A percentile compares a stretch with the other conserved stretches of the same genome.
Conservation (phyloP, 2,113 vertebrate species). For the Cettia cetti region DNA sequence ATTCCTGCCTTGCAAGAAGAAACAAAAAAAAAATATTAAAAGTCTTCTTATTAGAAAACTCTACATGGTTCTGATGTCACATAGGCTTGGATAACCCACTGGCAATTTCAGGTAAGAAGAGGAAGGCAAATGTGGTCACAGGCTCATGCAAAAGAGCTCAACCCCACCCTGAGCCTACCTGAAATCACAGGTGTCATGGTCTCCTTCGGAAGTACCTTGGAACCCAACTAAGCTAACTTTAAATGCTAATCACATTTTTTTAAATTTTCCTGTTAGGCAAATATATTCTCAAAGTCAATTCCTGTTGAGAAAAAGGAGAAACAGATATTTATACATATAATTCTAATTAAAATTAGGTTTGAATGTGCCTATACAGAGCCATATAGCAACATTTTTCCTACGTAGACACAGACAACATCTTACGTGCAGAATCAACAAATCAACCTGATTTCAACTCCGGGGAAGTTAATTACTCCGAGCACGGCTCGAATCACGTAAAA, state of each 20-base stretch:
- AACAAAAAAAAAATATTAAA: not conserved
- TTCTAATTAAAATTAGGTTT: constrained; percentile 33
- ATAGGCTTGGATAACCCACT: not conserved
- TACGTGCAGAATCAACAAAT: constrained; percentile 26
- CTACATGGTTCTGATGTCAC: not conserved
- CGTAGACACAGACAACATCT: not conserved
- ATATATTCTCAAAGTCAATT: not conserved
- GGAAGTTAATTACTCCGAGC: not conserved
- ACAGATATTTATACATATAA: not conserved
- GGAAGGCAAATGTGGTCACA: not conserved
- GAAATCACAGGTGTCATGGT: not conserved
- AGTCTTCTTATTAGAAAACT: not conserved
- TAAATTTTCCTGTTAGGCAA: not conserved
- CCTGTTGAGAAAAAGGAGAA: not conserved
- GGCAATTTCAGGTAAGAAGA: not conserved
- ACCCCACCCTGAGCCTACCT: not conserved
- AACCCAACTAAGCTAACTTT: not conserved
- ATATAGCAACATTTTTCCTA: not conserved
- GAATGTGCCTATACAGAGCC: not conserved
- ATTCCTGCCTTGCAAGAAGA: not conserved
- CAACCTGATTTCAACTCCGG: constrained; percentile 32
- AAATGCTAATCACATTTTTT: not conserved
- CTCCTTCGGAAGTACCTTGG: not conserved
- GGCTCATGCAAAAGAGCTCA: not conserved
- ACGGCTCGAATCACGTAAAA: not conserved